Evolutionary conservation across 1,140 invertebrate species (phyloP).

Genomic region (Copidosoma floridanum): DNA sequence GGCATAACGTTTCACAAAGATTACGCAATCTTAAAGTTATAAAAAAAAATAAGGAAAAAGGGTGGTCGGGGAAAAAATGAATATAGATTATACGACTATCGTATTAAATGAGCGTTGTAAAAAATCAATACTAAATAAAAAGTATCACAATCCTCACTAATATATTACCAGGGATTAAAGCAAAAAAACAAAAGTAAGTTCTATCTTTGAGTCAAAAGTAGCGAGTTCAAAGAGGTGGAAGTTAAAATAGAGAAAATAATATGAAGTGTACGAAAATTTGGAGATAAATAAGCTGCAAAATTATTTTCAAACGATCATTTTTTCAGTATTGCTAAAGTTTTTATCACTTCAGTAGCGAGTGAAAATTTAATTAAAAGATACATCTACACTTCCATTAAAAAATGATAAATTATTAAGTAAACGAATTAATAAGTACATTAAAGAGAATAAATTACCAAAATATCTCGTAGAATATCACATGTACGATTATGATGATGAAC

Average conservation of each 20-base stretch:
- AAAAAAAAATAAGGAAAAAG: not conserved
- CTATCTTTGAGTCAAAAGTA: too few relatives aligned
- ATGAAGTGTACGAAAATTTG: too few relatives aligned
- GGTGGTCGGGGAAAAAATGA: too few relatives aligned
- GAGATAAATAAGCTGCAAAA: too few relatives aligned
- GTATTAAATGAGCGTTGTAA: conserved; percentile 13
- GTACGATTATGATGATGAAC: conserved; percentile 30
- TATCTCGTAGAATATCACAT: conserved; percentile 31
- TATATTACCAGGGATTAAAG: not conserved
- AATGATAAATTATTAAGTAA: not conserved
- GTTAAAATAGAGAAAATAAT: too few relatives aligned
- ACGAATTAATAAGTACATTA: not conserved
- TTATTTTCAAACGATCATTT: conserved; percentile 35
- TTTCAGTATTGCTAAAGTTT: conserved; percentile 25
- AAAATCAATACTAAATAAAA: conserved; percentile 30
- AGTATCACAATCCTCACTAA: too few relatives aligned
- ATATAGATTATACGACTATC: too few relatives aligned
- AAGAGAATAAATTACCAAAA: not conserved
- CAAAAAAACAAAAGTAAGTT: not conserved
- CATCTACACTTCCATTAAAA: not conserved
- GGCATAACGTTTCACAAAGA: not conserved
- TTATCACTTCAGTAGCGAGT: conserved; percentile 26
- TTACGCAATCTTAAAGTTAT: not conserved
- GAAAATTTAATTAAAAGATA: conserved; percentile 17
- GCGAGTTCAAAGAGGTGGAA: too few relatives aligned